Evolutionary conservation across 2,888 invertebrate genomes (phyloP), one percentile per base, ranked within the genome.

Genomic region (Zele albiditarsus): DNA sequence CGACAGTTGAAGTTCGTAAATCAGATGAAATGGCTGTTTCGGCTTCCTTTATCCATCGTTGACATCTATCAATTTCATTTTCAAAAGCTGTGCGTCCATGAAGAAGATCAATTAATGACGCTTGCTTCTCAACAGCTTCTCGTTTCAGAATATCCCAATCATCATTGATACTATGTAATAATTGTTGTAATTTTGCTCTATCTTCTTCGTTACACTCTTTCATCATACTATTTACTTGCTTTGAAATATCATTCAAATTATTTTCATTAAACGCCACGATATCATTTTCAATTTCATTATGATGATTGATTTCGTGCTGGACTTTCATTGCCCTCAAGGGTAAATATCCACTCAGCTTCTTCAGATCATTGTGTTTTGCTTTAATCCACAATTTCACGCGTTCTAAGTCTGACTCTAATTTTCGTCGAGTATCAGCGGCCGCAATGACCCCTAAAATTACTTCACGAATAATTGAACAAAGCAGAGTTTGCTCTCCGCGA

Each of bases 21-120:
- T 97, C 96, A 42, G 94, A 93, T 12, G 95, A 94, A 0, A 95
- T 94, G 3, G 95, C 95, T 0, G 96, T 95, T 89, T 97, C 97
- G 33, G 96, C 96, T 90, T 98, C 96, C 81, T 96, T 95, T 53
- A 97, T 91, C 98, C 98, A 98, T 82, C 95, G 93, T 79, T 95
- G 94, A 85, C 96, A 94, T 83, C 94, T 94, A 74, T 95, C 94
- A 66, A 96, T 91, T 77, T 95, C 94, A 60, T 92, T 92, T 89
- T 98, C 98, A 82, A 97, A 96, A 65, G 94, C 92, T 84, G 93
- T 95, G 77, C 97, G 92, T 16, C 94, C 94, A 87, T 94, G 93
- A 14, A 96, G 90, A 14, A 96, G 90, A 89, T 95, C 95, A 53
- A 92, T 92, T 31, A 97, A 89, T 0, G 93, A 92, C 75, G 93